Base-by-base conservation (phyloP, 2,797 vertebrate genomes). In the Adelosebastes latens region DNA sequence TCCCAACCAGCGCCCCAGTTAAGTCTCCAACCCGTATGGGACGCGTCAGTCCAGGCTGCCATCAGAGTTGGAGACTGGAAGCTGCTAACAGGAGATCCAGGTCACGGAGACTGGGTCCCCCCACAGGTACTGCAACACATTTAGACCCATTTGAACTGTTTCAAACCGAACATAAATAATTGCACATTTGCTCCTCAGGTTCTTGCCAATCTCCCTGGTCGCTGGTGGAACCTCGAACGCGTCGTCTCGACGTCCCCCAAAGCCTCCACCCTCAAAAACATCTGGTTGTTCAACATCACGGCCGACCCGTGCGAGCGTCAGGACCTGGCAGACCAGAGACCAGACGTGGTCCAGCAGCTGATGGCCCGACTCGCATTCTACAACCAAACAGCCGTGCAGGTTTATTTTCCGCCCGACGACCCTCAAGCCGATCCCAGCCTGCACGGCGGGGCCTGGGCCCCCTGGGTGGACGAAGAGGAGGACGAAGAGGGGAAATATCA, bases 271-370 rank as follows among this genome's bases (percentile, higher is more conserved):
- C 79, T 77, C 46, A 96, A 96, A 83, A 96, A 94, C 0, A 25
- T 98, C 75, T 99, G 98, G 98, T 96, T 99, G 63, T 99, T 98
- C 94, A 99, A 99, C 94, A 98, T 99, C 94, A 98, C 96, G 0
- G 97, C 93, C 0, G 98, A 99, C 92, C 98, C 98, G 1, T 99
- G 96, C 0, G 98, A 99, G 84, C 95, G 98, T 2, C 94, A 92
- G 0, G 97, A 99, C 91, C 89, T 98, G 63, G 95, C 98, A 0
- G 93, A 87, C 6, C 95, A 93, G 85, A 92, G 96, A 34, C 97
- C 97, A 0, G 98, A 98, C 0, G 93, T 99, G 52, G 98, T 99
- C 29, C 95, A 91, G 2, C 90, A 77, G 58, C 95, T 99, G 61
- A 92, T 99, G 84, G 87, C 86, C 42, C 96, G 98, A 7, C 87